phyloP scores from a whole-genome alignment of 1,140 invertebrate genomes.

The Druon quercuslanigerum region DNA sequence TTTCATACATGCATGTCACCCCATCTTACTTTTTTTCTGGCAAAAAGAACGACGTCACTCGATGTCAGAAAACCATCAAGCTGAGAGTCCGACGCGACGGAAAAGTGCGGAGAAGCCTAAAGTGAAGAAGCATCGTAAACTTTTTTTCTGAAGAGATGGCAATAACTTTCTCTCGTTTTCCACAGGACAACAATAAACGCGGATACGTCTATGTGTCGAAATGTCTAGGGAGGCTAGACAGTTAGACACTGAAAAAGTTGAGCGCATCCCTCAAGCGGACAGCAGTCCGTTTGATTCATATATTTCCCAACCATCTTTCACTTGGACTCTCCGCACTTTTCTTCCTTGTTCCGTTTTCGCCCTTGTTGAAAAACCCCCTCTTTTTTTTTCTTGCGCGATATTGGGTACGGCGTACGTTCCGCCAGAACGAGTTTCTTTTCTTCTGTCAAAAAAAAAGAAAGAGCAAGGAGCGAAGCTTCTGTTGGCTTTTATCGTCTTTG shows the following conservation, averaged over 20 bases:
- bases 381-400: slow-evolving; percentile 9
- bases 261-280: slow-evolving; percentile 1
- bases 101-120: slow-evolving; percentile 8
- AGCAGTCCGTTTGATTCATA: slow-evolving; percentile 18
- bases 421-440: slow-evolving; percentile 24
- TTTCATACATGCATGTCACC: not conserved
- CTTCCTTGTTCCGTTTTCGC: slow-evolving; percentile 11
- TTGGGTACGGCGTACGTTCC: slow-evolving; percentile 15
- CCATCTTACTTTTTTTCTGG: not conserved
- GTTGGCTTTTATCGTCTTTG: slow-evolving; percentile 19
- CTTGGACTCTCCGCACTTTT: slow-evolving; percentile 3
- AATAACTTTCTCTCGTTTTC: slow-evolving; percentile 12
- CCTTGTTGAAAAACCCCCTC: not conserved
- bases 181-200: slow-evolving; percentile 18
- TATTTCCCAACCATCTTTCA: slow-evolving; percentile 22
- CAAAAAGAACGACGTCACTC: slow-evolving; percentile 11
- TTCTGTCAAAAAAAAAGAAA: slow-evolving; percentile 19
- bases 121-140: not conserved
- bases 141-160: slow-evolving; percentile 7
- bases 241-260: slow-evolving; percentile 2
- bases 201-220: not conserved
- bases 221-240: slow-evolving; percentile 17
- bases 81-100: slow-evolving; percentile 9
- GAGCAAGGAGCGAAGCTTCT: not conserved
- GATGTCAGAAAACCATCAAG: slow-evolving; percentile 20